phyloP scores from a whole-genome alignment of 2,888 invertebrate genomes.

The Dolomedes plantarius region DNA sequence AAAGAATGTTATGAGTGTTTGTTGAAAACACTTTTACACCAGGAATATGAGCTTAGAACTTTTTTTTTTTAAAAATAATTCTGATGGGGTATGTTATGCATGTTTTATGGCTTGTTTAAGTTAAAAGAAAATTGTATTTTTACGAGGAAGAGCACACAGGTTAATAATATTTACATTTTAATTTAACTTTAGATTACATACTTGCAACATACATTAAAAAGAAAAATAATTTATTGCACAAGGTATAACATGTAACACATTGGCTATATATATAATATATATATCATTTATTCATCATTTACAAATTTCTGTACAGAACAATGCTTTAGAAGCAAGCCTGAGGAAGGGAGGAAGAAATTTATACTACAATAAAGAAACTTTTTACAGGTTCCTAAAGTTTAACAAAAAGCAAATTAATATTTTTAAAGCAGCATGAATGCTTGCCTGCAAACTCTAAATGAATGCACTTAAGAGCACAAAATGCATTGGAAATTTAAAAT shows the following conservation, averaged over 20 bases:
- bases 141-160: too few species aligned
- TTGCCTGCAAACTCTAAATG: constrained; percentile 56
- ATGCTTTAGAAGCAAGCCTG: constrained; percentile 37
- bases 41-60: too few species aligned
- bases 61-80: too few species aligned
- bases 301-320: constrained; percentile 52
- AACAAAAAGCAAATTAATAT: too few species aligned
- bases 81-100: too few species aligned
- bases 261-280: constrained; percentile 31
- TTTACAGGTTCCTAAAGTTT: background rate
- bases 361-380: constrained; percentile 23
- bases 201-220: constrained; percentile 26
- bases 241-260: constrained; percentile 42
- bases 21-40: too few species aligned
- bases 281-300: constrained; percentile 36
- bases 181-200: constrained; percentile 27
- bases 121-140: too few species aligned
- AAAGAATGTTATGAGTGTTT: too few species aligned
- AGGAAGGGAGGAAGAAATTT: constrained; percentile 22
- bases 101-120: too few species aligned
- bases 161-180: constrained; percentile 36
- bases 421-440: constrained; percentile 14
- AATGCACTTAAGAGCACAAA: too few species aligned
- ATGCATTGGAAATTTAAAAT: too few species aligned
- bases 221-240: constrained; percentile 62